phyloP scores from a whole-genome alignment of 2,113 vertebrate genomes.

The Thalassoma bifasciatum region DNA sequence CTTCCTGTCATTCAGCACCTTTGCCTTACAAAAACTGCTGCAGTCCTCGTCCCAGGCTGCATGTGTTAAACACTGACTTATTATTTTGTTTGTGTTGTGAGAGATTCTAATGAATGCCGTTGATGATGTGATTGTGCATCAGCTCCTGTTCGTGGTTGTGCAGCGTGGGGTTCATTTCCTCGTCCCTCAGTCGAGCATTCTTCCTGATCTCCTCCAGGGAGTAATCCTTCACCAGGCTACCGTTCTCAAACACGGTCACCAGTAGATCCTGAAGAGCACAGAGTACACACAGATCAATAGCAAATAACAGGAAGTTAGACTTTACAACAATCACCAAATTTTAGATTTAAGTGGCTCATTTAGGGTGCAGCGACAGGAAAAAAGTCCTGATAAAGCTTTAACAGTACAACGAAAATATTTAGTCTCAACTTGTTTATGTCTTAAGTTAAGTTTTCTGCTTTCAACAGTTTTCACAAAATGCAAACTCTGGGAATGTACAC shows the following conservation, averaged over 20 bases:
- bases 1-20: neutral
- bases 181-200: conserved; percentile 77
- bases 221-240: conserved; percentile 79
- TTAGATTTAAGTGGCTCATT: too few species aligned
- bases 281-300: neutral
- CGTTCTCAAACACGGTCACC: conserved; percentile 83
- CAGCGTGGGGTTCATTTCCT: conserved; percentile 56
- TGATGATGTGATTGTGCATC: conserved; percentile 78
- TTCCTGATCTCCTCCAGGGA: conserved; percentile 83
- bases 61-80: neutral
- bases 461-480: too few species aligned
- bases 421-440: too few species aligned
- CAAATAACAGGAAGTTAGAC: too few species aligned
- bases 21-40: neutral
- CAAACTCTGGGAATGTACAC: too few species aligned
- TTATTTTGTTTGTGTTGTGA: neutral
- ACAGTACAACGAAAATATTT: too few species aligned
- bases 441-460: too few species aligned
- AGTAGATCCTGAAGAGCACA: conserved; percentile 75
- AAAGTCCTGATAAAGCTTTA: too few species aligned
- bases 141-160: conserved; percentile 73
- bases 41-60: neutral
- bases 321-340: too few species aligned
- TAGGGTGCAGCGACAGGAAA: too few species aligned
- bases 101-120: conserved; percentile 70